phyloP scores from a whole-genome alignment of 2,113 vertebrate genomes.

The Tylochromis polylepis region DNA sequence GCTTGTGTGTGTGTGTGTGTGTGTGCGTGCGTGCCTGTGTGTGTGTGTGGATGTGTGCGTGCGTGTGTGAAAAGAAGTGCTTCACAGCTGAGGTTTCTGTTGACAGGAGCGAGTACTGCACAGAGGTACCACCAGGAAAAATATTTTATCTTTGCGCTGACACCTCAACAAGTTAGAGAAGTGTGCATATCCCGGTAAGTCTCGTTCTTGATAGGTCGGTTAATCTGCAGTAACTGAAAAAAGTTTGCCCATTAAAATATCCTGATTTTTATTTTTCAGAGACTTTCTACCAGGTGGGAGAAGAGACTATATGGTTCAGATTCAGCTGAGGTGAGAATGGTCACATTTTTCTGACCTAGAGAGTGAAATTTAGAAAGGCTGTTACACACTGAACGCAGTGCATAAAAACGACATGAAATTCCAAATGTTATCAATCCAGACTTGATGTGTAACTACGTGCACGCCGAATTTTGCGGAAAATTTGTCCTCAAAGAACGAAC shows the following conservation, averaged over 20 bases:
- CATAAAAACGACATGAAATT: neutral
- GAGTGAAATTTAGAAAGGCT: neutral
- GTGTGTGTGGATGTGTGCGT: rapidly evolving
- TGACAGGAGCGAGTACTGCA: slow-evolving; percentile 82
- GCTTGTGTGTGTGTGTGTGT: rapidly evolving
- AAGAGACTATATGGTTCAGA: slow-evolving; percentile 95
- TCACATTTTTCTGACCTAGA: neutral
- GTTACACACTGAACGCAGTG: neutral
- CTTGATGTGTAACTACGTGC: rapidly evolving
- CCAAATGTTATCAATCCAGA: neutral
- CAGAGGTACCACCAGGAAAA: slow-evolving; percentile 96
- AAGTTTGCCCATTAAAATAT: rapidly evolving
- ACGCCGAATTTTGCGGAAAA: neutral
- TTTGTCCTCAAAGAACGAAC: rapidly evolving
- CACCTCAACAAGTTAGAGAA: slow-evolving; percentile 96
- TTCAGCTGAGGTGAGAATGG: slow-evolving; percentile 84
- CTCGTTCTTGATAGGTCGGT: too few relatives aligned
- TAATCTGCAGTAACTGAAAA: neutral
- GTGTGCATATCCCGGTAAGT: slow-evolving; percentile 96
- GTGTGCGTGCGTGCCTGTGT: rapidly evolving
- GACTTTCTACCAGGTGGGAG: slow-evolving; percentile 93
- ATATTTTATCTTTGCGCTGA: slow-evolving; percentile 96
- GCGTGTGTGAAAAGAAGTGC: neutral
- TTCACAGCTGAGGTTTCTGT: neutral
- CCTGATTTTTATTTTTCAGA: slow-evolving; percentile 64